A percentile compares a stretch with the other conserved stretches of the same genome.
These are phyloP conservation scores for Bombyx mandarina DNA, from an alignment of 1,140 invertebrate species.

Conservation along the genomic window DNA sequence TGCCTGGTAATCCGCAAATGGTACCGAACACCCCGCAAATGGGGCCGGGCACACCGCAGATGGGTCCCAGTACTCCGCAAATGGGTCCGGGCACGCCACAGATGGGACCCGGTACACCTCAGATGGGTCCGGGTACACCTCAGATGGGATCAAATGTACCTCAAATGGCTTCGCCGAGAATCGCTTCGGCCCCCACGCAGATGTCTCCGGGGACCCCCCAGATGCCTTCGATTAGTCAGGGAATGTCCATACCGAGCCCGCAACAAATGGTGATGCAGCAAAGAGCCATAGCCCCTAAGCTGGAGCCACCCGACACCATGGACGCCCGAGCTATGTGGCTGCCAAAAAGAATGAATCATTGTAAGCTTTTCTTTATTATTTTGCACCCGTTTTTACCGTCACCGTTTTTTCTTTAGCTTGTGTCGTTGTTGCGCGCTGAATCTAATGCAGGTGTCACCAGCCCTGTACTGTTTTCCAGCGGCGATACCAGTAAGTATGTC, in stretches of 20 bases:
- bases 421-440: slow-evolving; percentile 2
- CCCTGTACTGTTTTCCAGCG: slow-evolving; percentile 37
- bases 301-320: slow-evolving; percentile 66
- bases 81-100: slow-evolving; percentile 34
- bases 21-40: slow-evolving; percentile 34
- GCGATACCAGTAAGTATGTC: slow-evolving; percentile 59
- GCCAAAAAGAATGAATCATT: slow-evolving; percentile 74
- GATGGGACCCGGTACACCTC: slow-evolving; percentile 40
- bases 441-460: neutral
- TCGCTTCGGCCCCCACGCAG: slow-evolving; percentile 51
- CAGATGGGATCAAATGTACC: slow-evolving; percentile 45
- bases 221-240: slow-evolving; percentile 53
- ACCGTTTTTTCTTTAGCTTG: slow-evolving; percentile 10
- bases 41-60: slow-evolving; percentile 35
- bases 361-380: slow-evolving; percentile 72
- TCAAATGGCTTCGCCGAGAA: slow-evolving; percentile 46
- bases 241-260: slow-evolving; percentile 50
- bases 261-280: slow-evolving; percentile 60
- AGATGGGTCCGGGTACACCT: slow-evolving; percentile 40
- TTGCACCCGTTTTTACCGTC: slow-evolving; percentile 10
- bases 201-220: slow-evolving; percentile 56
- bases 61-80: slow-evolving; percentile 40
- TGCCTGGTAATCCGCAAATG: slow-evolving; percentile 44
- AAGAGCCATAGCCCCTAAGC: slow-evolving; percentile 53
- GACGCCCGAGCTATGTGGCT: slow-evolving; percentile 71